phyloP scores from a whole-genome alignment of 1,140 invertebrate species.

The Calephelis nemesis region DNA sequence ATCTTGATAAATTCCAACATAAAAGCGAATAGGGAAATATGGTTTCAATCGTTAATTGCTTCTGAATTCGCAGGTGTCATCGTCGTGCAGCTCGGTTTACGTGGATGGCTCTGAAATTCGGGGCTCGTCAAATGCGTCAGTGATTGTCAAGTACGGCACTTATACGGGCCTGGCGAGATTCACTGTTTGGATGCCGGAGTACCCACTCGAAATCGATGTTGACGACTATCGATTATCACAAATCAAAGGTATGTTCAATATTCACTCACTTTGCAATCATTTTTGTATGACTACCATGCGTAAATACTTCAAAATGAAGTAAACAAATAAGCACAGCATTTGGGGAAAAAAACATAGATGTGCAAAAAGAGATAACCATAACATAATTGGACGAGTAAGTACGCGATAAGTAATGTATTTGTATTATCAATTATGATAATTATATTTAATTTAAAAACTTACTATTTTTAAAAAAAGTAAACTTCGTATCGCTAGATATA shows the following conservation, averaged over 20 bases:
- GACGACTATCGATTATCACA: conserved; percentile 94
- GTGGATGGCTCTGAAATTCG: conserved; percentile 97
- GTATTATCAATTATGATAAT: too few species aligned
- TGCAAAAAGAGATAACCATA: too few species aligned
- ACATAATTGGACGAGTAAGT: too few species aligned
- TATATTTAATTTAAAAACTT: too few species aligned
- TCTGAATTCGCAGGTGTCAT: conserved; percentile 87
- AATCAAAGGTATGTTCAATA: conserved; percentile 83
- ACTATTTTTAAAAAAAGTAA: too few species aligned
- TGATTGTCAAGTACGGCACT: conserved; percentile 95
- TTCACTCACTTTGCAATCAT: neutral
- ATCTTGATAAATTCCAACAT: too few species aligned
- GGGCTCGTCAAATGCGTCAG: conserved; percentile 95
- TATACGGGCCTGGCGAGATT: conserved; percentile 93
- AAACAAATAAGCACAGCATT: too few species aligned
- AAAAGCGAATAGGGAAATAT: neutral
- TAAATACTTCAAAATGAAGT: too few species aligned
- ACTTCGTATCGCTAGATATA: too few species aligned
- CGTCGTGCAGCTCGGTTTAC: conserved; percentile 97
- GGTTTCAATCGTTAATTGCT: neutral
- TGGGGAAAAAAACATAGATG: neutral
- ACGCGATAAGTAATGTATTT: too few species aligned
- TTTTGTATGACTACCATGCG: too few species aligned
- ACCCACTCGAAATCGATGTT: conserved; percentile 93
- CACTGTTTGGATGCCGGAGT: conserved; percentile 98